Conservation (phyloP, 2,888 invertebrate species). For the Hipparchia semele region DNA sequence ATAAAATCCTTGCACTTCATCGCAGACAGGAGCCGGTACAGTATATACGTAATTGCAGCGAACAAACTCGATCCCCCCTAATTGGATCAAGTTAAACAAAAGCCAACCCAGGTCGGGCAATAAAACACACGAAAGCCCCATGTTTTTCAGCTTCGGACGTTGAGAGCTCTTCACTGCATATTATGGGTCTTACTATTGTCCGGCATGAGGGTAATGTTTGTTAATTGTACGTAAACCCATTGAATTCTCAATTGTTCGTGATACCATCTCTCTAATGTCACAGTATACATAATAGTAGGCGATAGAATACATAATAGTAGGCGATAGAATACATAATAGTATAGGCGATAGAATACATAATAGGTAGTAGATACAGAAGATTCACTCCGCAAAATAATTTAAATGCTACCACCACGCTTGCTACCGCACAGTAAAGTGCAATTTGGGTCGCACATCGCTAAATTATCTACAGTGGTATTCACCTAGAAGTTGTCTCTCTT, state of each 20-base stretch:
- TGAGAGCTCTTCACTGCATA: constrained; percentile 16
- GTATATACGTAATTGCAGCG: constrained; percentile 25
- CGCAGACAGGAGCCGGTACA: constrained; percentile 16
- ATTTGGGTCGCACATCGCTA: too few species aligned
- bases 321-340: too few species aligned
- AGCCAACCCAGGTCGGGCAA: constrained; percentile 43
- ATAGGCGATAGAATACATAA: too few species aligned
- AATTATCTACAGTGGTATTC: too few species aligned
- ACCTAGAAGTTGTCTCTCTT: too few species aligned
- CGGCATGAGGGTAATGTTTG: not conserved
- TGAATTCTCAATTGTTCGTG: not conserved
- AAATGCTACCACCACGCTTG: too few species aligned
- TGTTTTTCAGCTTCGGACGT: constrained; percentile 17
- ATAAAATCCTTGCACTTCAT: constrained; percentile 22
- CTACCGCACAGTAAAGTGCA: too few species aligned
- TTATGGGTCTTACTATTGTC: constrained; percentile 15
- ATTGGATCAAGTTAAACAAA: constrained; percentile 53
- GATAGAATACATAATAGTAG: too few species aligned
- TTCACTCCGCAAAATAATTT: too few species aligned
- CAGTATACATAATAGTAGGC: too few species aligned
- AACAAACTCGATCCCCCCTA: constrained; percentile 44
- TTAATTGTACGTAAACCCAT: constrained; percentile 1
- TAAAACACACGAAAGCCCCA: constrained; percentile 43
- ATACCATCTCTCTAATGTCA: too few species aligned
- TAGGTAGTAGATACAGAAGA: too few species aligned